phyloP scores from a whole-genome alignment of 2,888 invertebrate genomes.

The Dolomedes plantarius region DNA sequence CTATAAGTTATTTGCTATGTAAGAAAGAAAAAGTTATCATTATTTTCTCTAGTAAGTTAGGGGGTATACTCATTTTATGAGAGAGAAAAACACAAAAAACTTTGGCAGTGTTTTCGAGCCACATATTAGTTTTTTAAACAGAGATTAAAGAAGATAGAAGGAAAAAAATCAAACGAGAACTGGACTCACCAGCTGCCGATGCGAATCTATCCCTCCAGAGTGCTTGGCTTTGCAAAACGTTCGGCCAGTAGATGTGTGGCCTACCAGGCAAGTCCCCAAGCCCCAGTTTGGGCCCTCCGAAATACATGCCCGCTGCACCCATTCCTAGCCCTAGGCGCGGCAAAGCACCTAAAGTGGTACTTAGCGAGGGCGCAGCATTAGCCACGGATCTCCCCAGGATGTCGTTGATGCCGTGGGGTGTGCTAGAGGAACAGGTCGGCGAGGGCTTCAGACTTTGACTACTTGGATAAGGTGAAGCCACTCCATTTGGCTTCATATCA shows the following conservation, averaged over 20 bases:
- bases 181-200: constrained; percentile 81
- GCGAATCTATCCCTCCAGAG: constrained; percentile 93
- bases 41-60: no score
- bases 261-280: constrained; percentile 77
- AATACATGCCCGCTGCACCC: constrained; percentile 80
- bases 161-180: no score
- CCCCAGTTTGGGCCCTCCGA: constrained; percentile 76
- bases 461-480: constrained; percentile 36
- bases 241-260: constrained; percentile 90
- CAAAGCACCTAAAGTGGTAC: constrained; percentile 72
- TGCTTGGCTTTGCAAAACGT: constrained; percentile 84
- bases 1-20: no score
- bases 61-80: no score
- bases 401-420: constrained; percentile 97
- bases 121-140: no score
- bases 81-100: no score
- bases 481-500: constrained; percentile 70
- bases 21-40: no score
- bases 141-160: no score
- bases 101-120: no score
- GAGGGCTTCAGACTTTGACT: constrained; percentile 54
- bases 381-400: constrained; percentile 89
- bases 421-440: constrained; percentile 77
- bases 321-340: constrained; percentile 83
- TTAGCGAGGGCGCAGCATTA: constrained; percentile 78